Conservation (phyloP, 1,140 invertebrate genomes). For the Dolichoris vasculosae region DNA sequence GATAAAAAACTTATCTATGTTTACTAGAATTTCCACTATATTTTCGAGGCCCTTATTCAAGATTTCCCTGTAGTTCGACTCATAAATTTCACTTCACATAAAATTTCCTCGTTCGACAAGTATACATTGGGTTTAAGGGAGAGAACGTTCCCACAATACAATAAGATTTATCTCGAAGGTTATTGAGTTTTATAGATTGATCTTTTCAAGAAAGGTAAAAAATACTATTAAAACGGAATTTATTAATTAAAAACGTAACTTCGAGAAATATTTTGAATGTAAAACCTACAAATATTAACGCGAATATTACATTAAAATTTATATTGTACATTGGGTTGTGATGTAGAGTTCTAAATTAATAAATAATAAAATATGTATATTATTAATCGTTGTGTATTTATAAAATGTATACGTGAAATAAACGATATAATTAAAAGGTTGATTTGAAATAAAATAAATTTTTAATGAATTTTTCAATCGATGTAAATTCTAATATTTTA, state of each 20-base stretch:
- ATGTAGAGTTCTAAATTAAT: no score
- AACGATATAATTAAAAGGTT: no score
- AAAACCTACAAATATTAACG: neutral
- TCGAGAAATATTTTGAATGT: no score
- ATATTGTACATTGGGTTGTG: no score
- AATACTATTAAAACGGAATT: neutral
- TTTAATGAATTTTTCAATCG: no score
- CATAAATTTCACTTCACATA: constrained; percentile 37
- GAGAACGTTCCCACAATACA: constrained; percentile 14
- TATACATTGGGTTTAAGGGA: constrained; percentile 16
- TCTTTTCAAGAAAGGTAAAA: neutral
- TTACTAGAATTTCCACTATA: constrained; percentile 20
- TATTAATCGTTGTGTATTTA: no score
- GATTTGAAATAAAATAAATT: no score
- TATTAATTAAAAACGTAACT: no score
- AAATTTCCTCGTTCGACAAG: constrained; percentile 21
- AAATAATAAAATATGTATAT: no score
- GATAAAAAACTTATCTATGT: constrained; percentile 29
- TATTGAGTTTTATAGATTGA: constrained; percentile 12
- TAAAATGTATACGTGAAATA: no score
- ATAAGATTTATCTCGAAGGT: neutral
- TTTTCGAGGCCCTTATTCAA: neutral
- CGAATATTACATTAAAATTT: no score
- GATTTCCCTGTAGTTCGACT: constrained; percentile 2
- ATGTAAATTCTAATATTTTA: no score